These are phyloP conservation scores for Cenopis cana DNA, from an alignment of 2,888 invertebrate species.

Conservation along the genomic window DNA sequence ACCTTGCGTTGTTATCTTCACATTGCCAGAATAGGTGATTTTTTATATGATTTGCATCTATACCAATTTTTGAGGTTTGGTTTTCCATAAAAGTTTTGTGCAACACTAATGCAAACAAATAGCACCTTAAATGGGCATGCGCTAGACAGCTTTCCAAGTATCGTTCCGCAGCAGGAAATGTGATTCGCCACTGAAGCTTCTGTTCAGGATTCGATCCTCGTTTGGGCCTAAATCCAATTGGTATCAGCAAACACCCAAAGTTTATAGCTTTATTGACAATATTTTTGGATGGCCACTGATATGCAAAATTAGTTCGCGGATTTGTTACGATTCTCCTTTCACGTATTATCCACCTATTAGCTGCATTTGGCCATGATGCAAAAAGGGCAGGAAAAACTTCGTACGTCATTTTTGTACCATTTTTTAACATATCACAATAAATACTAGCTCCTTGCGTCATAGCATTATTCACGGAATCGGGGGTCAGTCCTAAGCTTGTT, in stretches of 20 bases:
- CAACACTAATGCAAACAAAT: slow-evolving; percentile 88
- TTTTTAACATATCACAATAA: slow-evolving; percentile 83
- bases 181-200: slow-evolving; percentile 91
- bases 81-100: slow-evolving; percentile 90
- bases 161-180: slow-evolving; percentile 91
- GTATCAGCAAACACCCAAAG: slow-evolving; percentile 89
- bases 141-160: slow-evolving; percentile 90
- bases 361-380: slow-evolving; percentile 89
- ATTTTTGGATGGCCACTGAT: slow-evolving; percentile 88
- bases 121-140: slow-evolving; percentile 89
- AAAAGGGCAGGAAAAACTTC: slow-evolving; percentile 90
- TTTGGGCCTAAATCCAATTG: slow-evolving; percentile 88
- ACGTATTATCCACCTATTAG: slow-evolving; percentile 88
- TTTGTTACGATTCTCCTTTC: slow-evolving; percentile 84
- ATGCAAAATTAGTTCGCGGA: slow-evolving; percentile 83
- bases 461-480: slow-evolving; percentile 81
- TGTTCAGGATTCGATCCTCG: slow-evolving; percentile 85
- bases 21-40: slow-evolving; percentile 92
- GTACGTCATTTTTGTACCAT: slow-evolving; percentile 76
- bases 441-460: slow-evolving; percentile 88
- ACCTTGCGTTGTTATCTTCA: slow-evolving; percentile 88
- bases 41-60: slow-evolving; percentile 89
- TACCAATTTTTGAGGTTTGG: slow-evolving; percentile 85
- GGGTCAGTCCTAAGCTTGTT: slow-evolving; percentile 83
- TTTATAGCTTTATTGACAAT: slow-evolving; percentile 88